phyloP scores from a whole-genome alignment of 2,888 invertebrate species.

The Teleogryllus oceanicus region DNA sequence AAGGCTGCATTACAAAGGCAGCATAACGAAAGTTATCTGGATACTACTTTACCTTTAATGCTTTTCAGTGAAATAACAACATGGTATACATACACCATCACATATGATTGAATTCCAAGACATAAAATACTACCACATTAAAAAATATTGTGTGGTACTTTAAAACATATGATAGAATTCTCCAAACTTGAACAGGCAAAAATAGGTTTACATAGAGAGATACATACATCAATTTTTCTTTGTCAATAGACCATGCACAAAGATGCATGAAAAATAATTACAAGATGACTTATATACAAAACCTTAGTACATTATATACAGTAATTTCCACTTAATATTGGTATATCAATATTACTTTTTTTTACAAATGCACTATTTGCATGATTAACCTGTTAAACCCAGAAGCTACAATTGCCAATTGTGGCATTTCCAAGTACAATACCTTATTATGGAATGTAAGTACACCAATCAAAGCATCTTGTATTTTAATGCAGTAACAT shows the following conservation, averaged over 20 bases:
- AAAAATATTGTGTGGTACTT: background rate
- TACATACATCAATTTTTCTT: background rate
- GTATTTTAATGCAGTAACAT: no score
- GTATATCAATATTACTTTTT: background rate
- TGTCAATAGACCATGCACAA: background rate
- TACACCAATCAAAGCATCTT: no score
- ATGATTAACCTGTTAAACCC: no score
- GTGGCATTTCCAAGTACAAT: no score
- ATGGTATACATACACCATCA: constrained; percentile 18
- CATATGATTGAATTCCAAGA: background rate
- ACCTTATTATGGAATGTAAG: no score
- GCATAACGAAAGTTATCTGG: background rate
- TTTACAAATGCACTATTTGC: no score
- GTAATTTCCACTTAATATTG: background rate
- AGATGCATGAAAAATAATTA: background rate
- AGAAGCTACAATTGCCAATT: no score
- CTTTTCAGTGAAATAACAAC: background rate
- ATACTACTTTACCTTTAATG: background rate
- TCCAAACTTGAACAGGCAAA: constrained; percentile 18
- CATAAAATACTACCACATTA: constrained; percentile 2
- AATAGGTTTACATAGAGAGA: constrained; percentile 12
- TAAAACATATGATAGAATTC: background rate
- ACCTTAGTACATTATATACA: constrained; percentile 3
- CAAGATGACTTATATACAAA: constrained; percentile 2
- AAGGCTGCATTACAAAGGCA: background rate